phyloP scores from a whole-genome alignment of 2,888 invertebrate species.

The Ochlodes sylvanus region DNA sequence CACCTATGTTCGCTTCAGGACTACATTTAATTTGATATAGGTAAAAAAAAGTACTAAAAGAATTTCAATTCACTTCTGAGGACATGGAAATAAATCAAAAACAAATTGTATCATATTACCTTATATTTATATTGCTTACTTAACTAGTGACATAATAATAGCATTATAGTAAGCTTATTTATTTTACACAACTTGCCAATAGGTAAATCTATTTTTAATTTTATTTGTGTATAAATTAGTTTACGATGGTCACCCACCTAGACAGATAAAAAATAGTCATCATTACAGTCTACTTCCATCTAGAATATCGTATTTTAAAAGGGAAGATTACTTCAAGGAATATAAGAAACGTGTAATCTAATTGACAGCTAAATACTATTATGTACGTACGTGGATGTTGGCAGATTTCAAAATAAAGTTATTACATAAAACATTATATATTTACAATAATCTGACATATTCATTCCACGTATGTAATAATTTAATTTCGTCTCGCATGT shows the following conservation, averaged over 20 bases:
- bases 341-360: constrained; percentile 77
- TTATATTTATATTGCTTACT: constrained; percentile 85
- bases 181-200: constrained; percentile 84
- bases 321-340: constrained; percentile 78
- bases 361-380: constrained; percentile 80
- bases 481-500: constrained; percentile 66
- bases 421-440: constrained; percentile 79
- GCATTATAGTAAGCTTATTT: constrained; percentile 84
- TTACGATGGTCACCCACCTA: constrained; percentile 83
- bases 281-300: constrained; percentile 79
- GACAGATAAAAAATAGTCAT: constrained; percentile 83
- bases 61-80: too few species aligned
- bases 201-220: constrained; percentile 79
- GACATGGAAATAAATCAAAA: constrained; percentile 54
- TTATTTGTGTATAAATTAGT: constrained; percentile 83
- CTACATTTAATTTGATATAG: too few species aligned
- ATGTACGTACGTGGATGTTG: constrained; percentile 72
- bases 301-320: constrained; percentile 69
- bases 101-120: constrained; percentile 72
- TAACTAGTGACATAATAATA: constrained; percentile 85
- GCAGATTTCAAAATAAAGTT: constrained; percentile 76
- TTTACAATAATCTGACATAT: constrained; percentile 81
- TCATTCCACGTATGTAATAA: constrained; percentile 74
- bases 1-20: too few species aligned
- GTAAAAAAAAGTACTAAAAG: too few species aligned